Conservation (phyloP, 2,113 vertebrate species). For the Trachemys scripta region DNA sequence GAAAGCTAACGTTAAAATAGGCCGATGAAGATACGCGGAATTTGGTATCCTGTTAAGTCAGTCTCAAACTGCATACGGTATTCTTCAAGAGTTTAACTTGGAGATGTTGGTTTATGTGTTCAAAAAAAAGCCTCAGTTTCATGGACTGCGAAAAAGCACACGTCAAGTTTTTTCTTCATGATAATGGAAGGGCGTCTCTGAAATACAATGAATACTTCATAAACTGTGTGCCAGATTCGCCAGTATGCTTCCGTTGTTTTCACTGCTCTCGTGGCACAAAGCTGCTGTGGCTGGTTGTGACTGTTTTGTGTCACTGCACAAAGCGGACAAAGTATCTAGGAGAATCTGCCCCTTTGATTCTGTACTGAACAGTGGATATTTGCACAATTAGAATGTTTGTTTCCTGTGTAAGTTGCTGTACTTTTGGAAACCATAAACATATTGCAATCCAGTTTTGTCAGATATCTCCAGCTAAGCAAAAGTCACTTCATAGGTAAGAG, state of each 20-base stretch:
- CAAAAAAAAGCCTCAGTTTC: not conserved
- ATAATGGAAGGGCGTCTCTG: not conserved
- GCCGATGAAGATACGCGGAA: not conserved
- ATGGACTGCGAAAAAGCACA: not conserved
- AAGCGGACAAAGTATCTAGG: not conserved
- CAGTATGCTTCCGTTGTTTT: not conserved
- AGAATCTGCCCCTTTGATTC: not conserved
- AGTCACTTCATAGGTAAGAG: not conserved
- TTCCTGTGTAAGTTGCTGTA: not conserved
- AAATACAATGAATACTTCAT: not conserved
- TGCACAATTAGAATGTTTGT: not conserved
- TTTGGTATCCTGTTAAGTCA: not conserved
- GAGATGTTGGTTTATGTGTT: not conserved
- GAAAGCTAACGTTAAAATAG: not conserved
- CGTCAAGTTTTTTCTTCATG: not conserved
- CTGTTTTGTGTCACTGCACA: not conserved
- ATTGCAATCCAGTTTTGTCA: not conserved
- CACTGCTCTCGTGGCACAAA: not conserved
- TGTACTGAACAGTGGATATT: not conserved
- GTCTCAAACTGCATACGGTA: not conserved
- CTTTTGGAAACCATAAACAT: not conserved
- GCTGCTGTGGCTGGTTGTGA: not conserved
- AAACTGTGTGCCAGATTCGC: not conserved
- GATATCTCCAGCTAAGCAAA: not conserved
- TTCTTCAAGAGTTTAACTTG: slow-evolving; percentile 14